phyloP scores from a whole-genome alignment of 2,797 vertebrate species.

The Myotis pilosus region DNA sequence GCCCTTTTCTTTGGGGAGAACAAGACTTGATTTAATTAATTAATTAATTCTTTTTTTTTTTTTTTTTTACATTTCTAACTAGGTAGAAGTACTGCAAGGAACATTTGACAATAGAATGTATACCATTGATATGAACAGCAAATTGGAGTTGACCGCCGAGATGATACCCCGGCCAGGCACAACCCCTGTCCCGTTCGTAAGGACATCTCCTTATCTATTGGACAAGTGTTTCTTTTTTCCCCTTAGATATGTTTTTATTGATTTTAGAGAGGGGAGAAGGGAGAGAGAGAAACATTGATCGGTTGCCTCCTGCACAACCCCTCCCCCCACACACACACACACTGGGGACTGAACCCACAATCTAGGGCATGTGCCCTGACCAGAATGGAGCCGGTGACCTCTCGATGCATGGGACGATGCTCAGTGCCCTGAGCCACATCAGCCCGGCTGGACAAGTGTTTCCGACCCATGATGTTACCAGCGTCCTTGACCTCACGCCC shows the following conservation, averaged over 20 bases:
- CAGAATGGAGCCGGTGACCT: no score
- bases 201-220: background rate
- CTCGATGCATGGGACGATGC: no score
- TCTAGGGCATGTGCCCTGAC: no score
- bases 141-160: background rate
- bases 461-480: fast-evolving
- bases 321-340: no score
- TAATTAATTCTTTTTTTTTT: no score
- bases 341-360: no score
- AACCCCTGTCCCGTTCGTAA: slow-evolving; percentile 24
- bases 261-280: no score
- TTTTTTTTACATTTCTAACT: background rate
- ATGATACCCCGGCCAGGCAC: background rate
- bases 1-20: background rate
- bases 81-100: slow-evolving; percentile 56
- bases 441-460: no score
- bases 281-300: no score
- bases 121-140: slow-evolving; percentile 67
- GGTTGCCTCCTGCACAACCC: no score
- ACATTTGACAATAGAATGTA: background rate
- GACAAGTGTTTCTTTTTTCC: background rate
- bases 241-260: no score
- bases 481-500: background rate
- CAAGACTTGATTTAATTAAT: background rate
- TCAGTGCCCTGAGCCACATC: no score